Percentiles rank a stretch among this genome's conserved stretches.
Conservation (phyloP, 2,888 invertebrate species). For the Acanthosepion pharaonis region DNA sequence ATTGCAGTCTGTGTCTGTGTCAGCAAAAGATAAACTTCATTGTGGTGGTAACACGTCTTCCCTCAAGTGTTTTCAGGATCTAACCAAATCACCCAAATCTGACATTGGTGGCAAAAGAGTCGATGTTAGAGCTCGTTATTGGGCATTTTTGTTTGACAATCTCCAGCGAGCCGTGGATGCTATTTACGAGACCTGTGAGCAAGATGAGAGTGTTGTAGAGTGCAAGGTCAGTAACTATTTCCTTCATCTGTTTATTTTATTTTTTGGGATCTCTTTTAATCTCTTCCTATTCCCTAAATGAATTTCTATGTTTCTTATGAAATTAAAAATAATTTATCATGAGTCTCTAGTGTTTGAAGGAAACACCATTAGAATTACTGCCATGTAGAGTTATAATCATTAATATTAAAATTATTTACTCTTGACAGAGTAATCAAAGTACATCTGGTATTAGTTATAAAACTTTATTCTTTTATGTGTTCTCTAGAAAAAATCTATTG, state of each 20-base stretch:
- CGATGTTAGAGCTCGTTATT: constrained; percentile 92
- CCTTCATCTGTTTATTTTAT: background rate
- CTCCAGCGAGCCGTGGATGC: constrained; percentile 93
- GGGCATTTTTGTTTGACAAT: constrained; percentile 96
- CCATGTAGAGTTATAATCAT: too few species aligned
- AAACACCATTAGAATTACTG: too few species aligned
- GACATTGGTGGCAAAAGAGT: constrained; percentile 65
- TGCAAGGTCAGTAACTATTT: constrained; percentile 78
- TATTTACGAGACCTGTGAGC: constrained; percentile 95
- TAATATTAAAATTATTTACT: too few species aligned
- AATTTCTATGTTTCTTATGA: too few species aligned
- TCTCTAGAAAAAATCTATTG: too few species aligned
- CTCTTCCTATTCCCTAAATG: background rate
- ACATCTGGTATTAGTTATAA: too few species aligned
- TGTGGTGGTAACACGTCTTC: background rate
- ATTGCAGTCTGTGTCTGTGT: constrained; percentile 40
- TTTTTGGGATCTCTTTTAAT: background rate
- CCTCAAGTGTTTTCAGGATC: constrained; percentile 52
- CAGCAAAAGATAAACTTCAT: constrained; percentile 37
- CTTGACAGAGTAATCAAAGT: too few species aligned
- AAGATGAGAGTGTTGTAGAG: constrained; percentile 93
- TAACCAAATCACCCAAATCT: constrained; percentile 67
- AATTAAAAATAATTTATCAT: too few species aligned
- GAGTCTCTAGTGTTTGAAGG: too few species aligned
- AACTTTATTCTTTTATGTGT: too few species aligned